Evolutionary conservation across 2,888 invertebrate genomes (phyloP).

Genomic region (Syrista parreyssii): DNA sequence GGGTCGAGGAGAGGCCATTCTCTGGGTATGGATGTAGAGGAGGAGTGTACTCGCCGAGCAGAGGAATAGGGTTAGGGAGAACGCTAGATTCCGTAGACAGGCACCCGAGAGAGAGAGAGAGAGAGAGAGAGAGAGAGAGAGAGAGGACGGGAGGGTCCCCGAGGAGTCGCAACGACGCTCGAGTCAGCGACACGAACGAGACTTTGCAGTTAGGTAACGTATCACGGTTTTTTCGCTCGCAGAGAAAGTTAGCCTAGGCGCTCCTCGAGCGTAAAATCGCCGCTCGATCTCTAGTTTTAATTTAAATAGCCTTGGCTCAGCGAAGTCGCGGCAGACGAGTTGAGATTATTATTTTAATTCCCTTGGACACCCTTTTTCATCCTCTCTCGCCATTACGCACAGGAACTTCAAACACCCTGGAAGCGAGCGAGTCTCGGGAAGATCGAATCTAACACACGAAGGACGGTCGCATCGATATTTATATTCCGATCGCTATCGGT

Average conservation of each 20-base stretch:
- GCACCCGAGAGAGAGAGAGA: neutral
- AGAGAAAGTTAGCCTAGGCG: constrained; percentile 54
- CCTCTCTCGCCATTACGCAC: neutral
- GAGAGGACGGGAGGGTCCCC: constrained; percentile 1
- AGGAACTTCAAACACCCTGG: neutral
- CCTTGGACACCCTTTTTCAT: constrained; percentile 13
- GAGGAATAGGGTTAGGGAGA: neutral
- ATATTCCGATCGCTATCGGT: constrained; percentile 3
- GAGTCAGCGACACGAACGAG: constrained; percentile 8
- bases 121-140: neutral
- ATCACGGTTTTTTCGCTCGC: constrained; percentile 33
- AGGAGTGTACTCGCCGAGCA: neutral
- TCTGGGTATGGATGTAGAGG: neutral
- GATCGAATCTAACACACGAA: neutral
- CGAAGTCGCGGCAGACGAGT: neutral
- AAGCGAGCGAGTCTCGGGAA: neutral
- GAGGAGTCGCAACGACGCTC: constrained; percentile 1
- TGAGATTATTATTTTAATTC: neutral
- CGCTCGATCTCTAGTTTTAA: constrained; percentile 21
- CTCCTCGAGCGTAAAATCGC: constrained; percentile 49
- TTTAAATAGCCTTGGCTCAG: constrained; percentile 12
- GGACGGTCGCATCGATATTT: neutral
- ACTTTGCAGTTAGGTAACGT: constrained; percentile 35
- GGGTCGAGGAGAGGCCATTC: neutral
- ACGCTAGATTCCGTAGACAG: neutral